Conservation (phyloP, 1,140 invertebrate species). For the Heliconius congener region DNA sequence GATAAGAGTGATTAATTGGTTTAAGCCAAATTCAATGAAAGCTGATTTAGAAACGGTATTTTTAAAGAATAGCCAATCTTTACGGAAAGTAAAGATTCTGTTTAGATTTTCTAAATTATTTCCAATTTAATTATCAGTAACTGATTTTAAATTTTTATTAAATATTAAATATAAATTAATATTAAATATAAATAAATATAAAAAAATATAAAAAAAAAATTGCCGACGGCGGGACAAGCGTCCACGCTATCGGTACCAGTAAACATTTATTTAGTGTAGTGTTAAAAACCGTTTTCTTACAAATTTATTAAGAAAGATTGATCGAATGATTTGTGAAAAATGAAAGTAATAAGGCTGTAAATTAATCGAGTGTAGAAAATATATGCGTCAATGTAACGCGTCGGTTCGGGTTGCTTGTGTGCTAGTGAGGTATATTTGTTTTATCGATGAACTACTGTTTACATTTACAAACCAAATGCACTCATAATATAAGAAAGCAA, state of each 20-base stretch:
- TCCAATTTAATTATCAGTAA: too few relatives aligned
- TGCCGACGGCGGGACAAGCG: too few relatives aligned
- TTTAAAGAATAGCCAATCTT: conserved; percentile 27
- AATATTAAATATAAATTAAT: too few relatives aligned
- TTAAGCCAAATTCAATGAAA: conserved; percentile 76
- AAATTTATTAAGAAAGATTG: not conserved
- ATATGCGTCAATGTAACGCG: conserved; percentile 60
- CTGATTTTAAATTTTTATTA: too few relatives aligned
- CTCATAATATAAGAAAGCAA: not conserved
- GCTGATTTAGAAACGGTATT: conserved; percentile 45
- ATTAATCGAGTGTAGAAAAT: conserved; percentile 70
- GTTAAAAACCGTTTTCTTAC: not conserved
- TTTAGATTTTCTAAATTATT: not conserved
- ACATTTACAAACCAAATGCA: not conserved
- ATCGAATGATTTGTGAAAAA: conserved; percentile 53
- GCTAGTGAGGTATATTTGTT: conserved; percentile 62
- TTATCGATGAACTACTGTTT: conserved; percentile 48
- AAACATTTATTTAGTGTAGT: not conserved
- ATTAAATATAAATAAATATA: too few relatives aligned
- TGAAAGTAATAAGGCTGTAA: conserved; percentile 68
- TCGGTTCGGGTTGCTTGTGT: conserved; percentile 39
- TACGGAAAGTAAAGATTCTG: not conserved
- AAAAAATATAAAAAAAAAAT: too few relatives aligned
- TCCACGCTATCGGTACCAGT: not conserved
- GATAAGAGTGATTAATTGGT: conserved; percentile 80